These are phyloP conservation scores for Mimachlamys varia DNA, from an alignment of 2,888 invertebrate species.

Conservation along the genomic window DNA sequence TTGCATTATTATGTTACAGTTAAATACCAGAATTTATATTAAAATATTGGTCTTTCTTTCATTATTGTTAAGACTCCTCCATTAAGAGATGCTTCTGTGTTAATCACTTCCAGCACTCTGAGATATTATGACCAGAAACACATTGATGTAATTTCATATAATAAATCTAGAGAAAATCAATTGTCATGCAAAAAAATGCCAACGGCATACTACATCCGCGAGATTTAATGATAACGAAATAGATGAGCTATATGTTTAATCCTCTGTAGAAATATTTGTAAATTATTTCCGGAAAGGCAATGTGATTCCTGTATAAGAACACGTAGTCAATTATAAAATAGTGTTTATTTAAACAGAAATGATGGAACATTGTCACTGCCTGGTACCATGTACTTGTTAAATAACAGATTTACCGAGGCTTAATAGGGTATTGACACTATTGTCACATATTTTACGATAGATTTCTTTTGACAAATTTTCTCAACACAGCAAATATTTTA, in stretches of 20 bases:
- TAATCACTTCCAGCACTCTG: background rate
- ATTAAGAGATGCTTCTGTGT: background rate
- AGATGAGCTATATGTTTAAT: conserved; percentile 34
- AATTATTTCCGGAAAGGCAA: conserved; percentile 36
- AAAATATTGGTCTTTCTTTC: background rate
- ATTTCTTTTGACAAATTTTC: background rate
- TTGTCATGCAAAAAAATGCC: conserved; percentile 14
- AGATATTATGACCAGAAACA: background rate
- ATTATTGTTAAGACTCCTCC: background rate
- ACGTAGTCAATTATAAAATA: background rate
- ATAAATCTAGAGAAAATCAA: background rate
- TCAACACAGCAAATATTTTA: no score
- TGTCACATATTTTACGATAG: background rate
- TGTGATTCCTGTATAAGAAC: conserved; percentile 12
- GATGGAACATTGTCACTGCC: background rate
- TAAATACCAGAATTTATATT: background rate
- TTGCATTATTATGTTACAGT: no score
- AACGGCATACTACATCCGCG: background rate
- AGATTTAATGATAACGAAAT: background rate
- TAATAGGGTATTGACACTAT: background rate
- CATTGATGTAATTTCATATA: background rate
- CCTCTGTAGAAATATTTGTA: conserved; percentile 30
- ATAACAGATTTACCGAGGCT: background rate
- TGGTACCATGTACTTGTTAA: background rate
- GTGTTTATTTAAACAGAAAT: conserved; percentile 3